Evolutionary conservation across 2,113 vertebrate genomes (phyloP).

Genomic region (Corydoras maculifer): DNA sequence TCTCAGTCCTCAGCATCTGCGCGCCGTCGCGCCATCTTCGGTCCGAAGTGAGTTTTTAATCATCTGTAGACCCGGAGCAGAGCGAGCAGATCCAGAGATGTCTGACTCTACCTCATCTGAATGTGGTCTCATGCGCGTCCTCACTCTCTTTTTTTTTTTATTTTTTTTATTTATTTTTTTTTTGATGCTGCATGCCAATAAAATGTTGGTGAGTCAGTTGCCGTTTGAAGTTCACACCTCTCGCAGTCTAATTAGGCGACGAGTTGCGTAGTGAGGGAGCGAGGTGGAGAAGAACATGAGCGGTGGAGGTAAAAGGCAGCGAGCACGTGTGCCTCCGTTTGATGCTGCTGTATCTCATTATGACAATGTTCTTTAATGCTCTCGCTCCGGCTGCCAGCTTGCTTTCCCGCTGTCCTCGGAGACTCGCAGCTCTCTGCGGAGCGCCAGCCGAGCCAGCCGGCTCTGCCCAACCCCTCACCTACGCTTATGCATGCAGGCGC

Average conservation of each 20-base stretch:
- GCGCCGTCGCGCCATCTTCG: too few species aligned
- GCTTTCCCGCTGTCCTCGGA: slow-evolving; percentile 43
- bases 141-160: slow-evolving; percentile 9
- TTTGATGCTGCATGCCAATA: slow-evolving; percentile 15
- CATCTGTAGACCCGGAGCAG: too few species aligned
- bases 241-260: slow-evolving; percentile 60
- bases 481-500: background rate
- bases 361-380: slow-evolving; percentile 38
- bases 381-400: slow-evolving; percentile 34
- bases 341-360: slow-evolving; percentile 37
- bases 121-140: background rate
- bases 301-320: background rate
- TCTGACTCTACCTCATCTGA: slow-evolving; percentile 3
- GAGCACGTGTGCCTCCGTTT: slow-evolving; percentile 6
- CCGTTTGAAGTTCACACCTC: slow-evolving; percentile 59
- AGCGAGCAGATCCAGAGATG: too few species aligned
- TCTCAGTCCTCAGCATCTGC: too few species aligned
- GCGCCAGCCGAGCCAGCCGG: slow-evolving; percentile 27
- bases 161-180: background rate
- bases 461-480: slow-evolving; percentile 30
- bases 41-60: too few species aligned
- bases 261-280: slow-evolving; percentile 45
- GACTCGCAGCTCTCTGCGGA: slow-evolving; percentile 29
- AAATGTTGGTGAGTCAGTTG: slow-evolving; percentile 45
- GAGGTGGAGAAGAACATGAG: slow-evolving; percentile 46